A percentile compares a stretch with the other conserved stretches of the same genome.
phyloP scores from a whole-genome alignment of 2,113 vertebrate species.

The Perccottus glenii region DNA sequence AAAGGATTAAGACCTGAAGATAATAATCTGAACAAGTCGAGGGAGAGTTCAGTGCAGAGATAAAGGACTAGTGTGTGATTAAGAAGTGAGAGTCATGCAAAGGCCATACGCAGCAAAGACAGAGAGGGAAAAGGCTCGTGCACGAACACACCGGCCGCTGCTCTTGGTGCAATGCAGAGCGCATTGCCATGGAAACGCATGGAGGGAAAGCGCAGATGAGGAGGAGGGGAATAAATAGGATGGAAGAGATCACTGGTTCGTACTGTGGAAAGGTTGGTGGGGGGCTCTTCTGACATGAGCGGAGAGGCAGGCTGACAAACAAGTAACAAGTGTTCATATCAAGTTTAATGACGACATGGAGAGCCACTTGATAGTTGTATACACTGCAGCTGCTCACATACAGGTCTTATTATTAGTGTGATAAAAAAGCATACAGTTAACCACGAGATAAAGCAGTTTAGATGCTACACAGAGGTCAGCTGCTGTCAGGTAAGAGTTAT shows the following conservation, averaged over 20 bases:
- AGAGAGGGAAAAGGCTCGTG: constrained; percentile 59
- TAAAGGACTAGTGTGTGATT: constrained; percentile 15
- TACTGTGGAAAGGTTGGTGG: constrained; percentile 26
- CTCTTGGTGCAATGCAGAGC: constrained; percentile 86
- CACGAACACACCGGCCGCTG: constrained; percentile 63
- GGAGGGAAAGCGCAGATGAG: constrained; percentile 64
- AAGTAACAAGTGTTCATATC: constrained; percentile 49
- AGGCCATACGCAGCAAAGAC: constrained; percentile 44
- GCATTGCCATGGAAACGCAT: constrained; percentile 87
- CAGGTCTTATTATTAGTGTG: too few species aligned
- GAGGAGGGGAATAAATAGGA: constrained; percentile 77
- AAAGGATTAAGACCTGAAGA: not conserved
- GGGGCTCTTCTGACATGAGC: constrained; percentile 25
- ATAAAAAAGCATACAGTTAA: too few species aligned
- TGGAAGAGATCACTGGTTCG: constrained; percentile 69
- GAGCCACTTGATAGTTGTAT: constrained; percentile 17
- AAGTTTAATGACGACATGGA: constrained; percentile 41
- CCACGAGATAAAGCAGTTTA: too few species aligned
- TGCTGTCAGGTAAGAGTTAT: not conserved
- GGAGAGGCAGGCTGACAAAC: constrained; percentile 33
- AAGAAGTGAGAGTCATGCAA: constrained; percentile 31
- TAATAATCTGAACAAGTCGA: not conserved
- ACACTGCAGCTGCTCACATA: not conserved
- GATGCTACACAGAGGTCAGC: too few species aligned
- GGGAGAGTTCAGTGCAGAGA: constrained; percentile 9